These are phyloP conservation scores for Girardinichthys multiradiatus DNA, from an alignment of 2,113 vertebrate genomes.

Conservation along the genomic window DNA sequence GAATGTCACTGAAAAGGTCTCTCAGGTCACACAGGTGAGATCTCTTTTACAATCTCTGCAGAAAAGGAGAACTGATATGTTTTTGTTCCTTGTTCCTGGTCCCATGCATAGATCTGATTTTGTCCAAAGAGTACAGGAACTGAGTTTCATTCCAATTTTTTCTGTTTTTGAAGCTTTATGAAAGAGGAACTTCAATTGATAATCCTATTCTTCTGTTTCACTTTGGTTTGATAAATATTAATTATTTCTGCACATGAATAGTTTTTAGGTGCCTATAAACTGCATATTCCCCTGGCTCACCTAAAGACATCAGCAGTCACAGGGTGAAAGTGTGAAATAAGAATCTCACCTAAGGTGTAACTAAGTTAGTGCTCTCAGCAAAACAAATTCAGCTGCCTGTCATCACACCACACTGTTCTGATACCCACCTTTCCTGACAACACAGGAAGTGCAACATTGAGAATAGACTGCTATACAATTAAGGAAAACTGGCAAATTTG, in stretches of 20 bases:
- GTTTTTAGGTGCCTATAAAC: no score
- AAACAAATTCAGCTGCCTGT: constrained; percentile 35
- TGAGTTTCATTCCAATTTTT: no score
- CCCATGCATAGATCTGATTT: no score
- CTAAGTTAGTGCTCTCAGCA: constrained; percentile 21
- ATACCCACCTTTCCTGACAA: constrained; percentile 5
- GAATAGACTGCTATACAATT: no score
- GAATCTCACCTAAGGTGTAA: constrained; percentile 66
- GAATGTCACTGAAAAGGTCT: constrained; percentile 98
- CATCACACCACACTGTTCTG: constrained; percentile 22
- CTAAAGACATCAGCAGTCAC: constrained; percentile 26
- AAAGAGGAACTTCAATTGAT: no score
- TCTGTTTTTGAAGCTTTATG: no score
- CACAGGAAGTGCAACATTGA: neutral
- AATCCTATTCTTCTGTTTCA: no score
- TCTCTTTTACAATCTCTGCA: neutral
- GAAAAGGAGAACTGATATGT: neutral
- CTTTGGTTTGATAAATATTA: no score
- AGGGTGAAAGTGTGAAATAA: constrained; percentile 42
- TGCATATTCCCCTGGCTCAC: neutral
- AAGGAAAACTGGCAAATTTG: no score
- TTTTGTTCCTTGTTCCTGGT: no score
- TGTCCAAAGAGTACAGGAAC: no score
- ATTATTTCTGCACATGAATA: no score
- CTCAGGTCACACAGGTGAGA: constrained; percentile 95